Evolutionary conservation across 1,140 invertebrate genomes (phyloP), one percentile per base, ranked within the genome.

Genomic region (Apis dorsata): DNA sequence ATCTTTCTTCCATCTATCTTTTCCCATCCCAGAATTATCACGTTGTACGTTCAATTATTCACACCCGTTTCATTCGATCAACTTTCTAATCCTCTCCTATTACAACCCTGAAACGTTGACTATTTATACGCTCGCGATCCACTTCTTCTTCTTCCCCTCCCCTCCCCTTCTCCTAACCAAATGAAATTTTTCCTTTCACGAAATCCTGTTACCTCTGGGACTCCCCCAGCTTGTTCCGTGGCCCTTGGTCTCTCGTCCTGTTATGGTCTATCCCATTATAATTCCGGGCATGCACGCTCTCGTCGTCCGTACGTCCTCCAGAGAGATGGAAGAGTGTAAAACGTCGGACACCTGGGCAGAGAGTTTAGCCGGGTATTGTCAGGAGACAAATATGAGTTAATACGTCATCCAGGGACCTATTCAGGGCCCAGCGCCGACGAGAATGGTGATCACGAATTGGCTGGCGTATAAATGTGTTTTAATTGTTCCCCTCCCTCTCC

Each of bases 361-460:
- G 91, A 92, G 91, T 90, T 92, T 89, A 92, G 86, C 84, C 84
- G 91, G 80, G 87, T 85, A 92, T 93, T 93, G 93, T 93, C 88
- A 88, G 89, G 88, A 92, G 92, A 93, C 92, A 93, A 94, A 93
- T 93, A 93, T 91, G 92, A 92, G 91, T 90, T 93, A 93, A 94
- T 94, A 92, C 91, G 91, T 94, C 93, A 93, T 93, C 90, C 89
- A 76, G 88, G 85, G 90, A 84, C 79, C 90, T 89, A 92, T 93
- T 93, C 90, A 91, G 78, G 76, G 62, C 81, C 73, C 81, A 81
- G 76, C 69, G 83, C 81, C 90, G 89, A 92, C 90, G 81, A 90
- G 89, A 92, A 93, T 90, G 90, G 89, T 88, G 89, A 93, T 93
- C 89, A 91, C 90, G 90, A 93, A 92, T 93, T 92, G 92, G 90